Conservation (phyloP, 2,113 vertebrate genomes). For the Barbus barbus region DNA sequence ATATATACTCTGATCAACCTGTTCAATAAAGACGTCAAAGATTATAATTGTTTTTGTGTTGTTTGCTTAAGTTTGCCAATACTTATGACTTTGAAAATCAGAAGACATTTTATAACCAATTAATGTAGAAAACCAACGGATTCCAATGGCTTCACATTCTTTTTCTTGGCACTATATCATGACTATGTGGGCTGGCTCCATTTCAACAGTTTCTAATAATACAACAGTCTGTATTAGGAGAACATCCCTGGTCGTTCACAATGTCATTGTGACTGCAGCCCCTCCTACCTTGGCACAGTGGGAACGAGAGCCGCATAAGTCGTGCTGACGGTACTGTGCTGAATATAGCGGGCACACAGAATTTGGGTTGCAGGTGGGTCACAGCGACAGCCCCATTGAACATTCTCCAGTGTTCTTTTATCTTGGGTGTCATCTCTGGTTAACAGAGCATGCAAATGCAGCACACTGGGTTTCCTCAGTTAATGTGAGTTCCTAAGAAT, state of each 20-base stretch:
- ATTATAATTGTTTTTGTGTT: not conserved
- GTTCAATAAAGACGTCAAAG: no score
- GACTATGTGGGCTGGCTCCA: not conserved
- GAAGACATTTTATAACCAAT: not conserved
- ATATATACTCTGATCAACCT: no score
- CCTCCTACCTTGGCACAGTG: constrained; percentile 7
- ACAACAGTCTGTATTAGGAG: constrained; percentile 20
- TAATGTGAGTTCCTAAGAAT: constrained; percentile 3
- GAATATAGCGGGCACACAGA: constrained; percentile 48
- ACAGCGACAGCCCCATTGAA: not conserved
- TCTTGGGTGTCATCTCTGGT: constrained; percentile 10
- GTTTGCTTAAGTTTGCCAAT: not conserved
- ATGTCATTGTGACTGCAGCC: constrained; percentile 22
- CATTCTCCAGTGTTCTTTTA: not conserved
- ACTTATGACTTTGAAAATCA: not conserved
- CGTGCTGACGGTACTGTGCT: constrained; percentile 3
- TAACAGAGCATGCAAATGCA: constrained; percentile 20
- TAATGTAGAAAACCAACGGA: not conserved
- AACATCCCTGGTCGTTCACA: constrained; percentile 38
- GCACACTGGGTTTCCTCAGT: not conserved
- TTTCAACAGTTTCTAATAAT: constrained; percentile 44
- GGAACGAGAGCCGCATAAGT: constrained; percentile 10
- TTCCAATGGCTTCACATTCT: not conserved
- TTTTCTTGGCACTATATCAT: not conserved
- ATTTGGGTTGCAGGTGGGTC: constrained; percentile 50